Conservation (phyloP, 2,888 invertebrate genomes). For the Nomada lathburiana region DNA sequence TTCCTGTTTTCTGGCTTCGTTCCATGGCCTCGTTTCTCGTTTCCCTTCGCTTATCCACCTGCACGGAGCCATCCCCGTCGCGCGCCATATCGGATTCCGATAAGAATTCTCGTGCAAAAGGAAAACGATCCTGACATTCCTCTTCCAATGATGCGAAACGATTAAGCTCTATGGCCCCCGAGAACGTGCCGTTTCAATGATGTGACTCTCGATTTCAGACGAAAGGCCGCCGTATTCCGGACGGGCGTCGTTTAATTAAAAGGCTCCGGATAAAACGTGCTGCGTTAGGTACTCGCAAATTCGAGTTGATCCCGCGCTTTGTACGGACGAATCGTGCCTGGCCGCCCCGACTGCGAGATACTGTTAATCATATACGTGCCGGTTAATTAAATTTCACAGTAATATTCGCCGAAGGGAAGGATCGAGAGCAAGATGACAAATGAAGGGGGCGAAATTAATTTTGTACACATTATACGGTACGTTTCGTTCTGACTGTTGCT, state of each 20-base stretch:
- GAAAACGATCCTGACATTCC: slow-evolving; percentile 65
- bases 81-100: slow-evolving; percentile 79
- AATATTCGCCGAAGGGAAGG: background rate
- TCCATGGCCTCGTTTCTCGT: slow-evolving; percentile 74
- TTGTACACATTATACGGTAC: background rate
- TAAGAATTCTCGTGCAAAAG: slow-evolving; percentile 74
- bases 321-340: slow-evolving; percentile 3
- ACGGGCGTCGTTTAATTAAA: slow-evolving; percentile 51
- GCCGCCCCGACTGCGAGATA: slow-evolving; percentile 1
- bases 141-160: slow-evolving; percentile 64
- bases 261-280: slow-evolving; percentile 31
- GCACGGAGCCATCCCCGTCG: slow-evolving; percentile 17
- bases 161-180: slow-evolving; percentile 64
- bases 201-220: slow-evolving; percentile 48
- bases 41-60: slow-evolving; percentile 56
- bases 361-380: slow-evolving; percentile 4
- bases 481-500: no score
- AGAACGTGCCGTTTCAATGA: slow-evolving; percentile 46
- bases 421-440: background rate
- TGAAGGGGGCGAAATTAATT: background rate
- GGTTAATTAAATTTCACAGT: slow-evolving; percentile 26
- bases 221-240: slow-evolving; percentile 1
- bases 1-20: slow-evolving; percentile 80
- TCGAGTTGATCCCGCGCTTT: slow-evolving; percentile 22
- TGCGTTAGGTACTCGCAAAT: slow-evolving; percentile 22